Conservation (phyloP, 2,113 vertebrate species). For the Tupaia chinensis region DNA sequence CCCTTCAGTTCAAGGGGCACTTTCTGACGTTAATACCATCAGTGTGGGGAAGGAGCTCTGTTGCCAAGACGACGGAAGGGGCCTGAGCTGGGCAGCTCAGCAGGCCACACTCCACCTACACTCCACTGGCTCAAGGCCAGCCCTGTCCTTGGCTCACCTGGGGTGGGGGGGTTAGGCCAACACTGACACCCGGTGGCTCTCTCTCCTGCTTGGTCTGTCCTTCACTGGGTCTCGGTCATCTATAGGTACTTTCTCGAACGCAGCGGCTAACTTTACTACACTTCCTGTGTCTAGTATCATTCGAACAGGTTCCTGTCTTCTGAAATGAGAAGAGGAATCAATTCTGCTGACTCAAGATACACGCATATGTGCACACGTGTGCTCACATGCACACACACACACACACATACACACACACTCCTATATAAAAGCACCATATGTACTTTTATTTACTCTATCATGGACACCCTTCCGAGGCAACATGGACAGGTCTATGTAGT, state of each 20-base stretch:
- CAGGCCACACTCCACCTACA: background rate
- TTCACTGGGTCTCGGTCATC: background rate
- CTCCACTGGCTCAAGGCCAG: background rate
- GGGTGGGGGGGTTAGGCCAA: background rate
- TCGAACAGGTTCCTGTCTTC: background rate
- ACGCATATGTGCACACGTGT: too few relatives aligned
- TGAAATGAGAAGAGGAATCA: background rate
- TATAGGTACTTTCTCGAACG: background rate
- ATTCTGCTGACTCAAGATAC: background rate
- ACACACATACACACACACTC: background rate
- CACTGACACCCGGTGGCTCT: too few relatives aligned
- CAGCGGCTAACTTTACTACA: background rate
- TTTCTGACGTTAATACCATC: background rate
- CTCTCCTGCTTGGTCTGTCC: background rate
- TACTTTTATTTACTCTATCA: background rate
- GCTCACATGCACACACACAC: background rate
- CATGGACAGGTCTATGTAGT: background rate
- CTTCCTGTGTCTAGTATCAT: background rate
- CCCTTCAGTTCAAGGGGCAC: background rate
- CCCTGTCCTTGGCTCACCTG: background rate
- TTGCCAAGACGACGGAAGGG: background rate
- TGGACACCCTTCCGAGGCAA: background rate
- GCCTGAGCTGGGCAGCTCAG: background rate
- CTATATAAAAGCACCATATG: background rate
- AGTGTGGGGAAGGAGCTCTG: background rate